These are phyloP conservation scores for Brachylomia viminalis DNA, from an alignment of 2,888 invertebrate genomes.

Conservation along the genomic window DNA sequence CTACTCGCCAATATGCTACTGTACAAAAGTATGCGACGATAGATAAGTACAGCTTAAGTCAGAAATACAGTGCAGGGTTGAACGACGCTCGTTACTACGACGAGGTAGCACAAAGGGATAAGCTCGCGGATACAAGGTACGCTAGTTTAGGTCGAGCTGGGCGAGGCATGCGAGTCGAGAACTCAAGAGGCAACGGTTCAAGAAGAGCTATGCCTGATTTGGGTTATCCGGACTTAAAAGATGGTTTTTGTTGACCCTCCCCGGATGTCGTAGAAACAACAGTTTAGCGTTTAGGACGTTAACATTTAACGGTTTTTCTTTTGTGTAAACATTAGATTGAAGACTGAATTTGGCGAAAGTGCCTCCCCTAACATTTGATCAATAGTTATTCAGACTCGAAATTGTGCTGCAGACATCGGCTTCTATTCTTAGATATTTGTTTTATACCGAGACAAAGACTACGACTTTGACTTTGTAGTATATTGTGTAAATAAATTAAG, in stretches of 20 bases:
- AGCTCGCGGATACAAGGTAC: constrained; percentile 88
- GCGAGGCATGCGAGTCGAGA: constrained; percentile 83
- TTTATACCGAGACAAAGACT: constrained; percentile 67
- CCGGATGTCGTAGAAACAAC: constrained; percentile 88
- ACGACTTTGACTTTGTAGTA: constrained; percentile 67
- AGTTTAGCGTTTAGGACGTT: constrained; percentile 78
- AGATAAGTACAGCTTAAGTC: constrained; percentile 90
- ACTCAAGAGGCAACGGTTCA: constrained; percentile 84
- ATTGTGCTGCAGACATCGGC: constrained; percentile 61
- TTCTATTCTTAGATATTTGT: constrained; percentile 63
- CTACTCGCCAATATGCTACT: constrained; percentile 86
- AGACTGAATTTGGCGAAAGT: constrained; percentile 89
- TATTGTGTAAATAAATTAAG: constrained; percentile 71
- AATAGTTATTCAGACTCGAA: constrained; percentile 66
- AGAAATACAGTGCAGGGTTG: constrained; percentile 89
- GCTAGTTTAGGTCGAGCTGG: constrained; percentile 88
- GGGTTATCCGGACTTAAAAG: constrained; percentile 91
- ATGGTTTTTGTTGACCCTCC: constrained; percentile 94
- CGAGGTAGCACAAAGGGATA: constrained; percentile 89
- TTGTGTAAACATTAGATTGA: constrained; percentile 82
- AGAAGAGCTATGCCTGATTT: constrained; percentile 87
- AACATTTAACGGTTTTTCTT: constrained; percentile 70
- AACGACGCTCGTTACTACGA: constrained; percentile 89
- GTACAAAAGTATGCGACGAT: constrained; percentile 90
- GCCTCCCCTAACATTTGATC: constrained; percentile 80